A percentile compares a stretch with the other conserved stretches of the same genome.
Evolutionary conservation across 2,113 vertebrate genomes (phyloP).

Genomic region (Bubalus kerabau): DNA sequence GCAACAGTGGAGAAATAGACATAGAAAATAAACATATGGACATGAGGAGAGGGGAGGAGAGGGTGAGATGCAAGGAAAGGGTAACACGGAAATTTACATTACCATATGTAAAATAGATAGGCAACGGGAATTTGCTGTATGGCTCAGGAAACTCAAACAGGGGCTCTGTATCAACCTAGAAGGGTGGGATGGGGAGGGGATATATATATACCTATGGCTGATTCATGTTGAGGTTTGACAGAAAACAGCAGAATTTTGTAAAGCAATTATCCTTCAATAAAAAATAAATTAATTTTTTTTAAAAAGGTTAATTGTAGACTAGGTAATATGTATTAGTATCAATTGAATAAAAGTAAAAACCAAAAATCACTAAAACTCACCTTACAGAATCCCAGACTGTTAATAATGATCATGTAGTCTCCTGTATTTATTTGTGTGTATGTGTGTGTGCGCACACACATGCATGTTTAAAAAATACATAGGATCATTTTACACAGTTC

Average conservation of each 20-base stretch:
- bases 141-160: neutral
- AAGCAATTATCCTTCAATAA: neutral
- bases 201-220: neutral
- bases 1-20: neutral
- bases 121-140: neutral
- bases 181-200: neutral
- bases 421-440: neutral
- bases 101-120: too few relatives aligned
- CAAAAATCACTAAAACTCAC: neutral
- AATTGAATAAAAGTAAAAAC: neutral
- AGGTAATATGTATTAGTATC: neutral
- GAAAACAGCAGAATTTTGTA: neutral
- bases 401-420: neutral
- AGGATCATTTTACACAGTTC: neutral
- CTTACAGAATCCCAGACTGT: neutral
- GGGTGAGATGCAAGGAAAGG: too few relatives aligned
- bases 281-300: neutral
- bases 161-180: neutral
- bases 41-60: neutral
- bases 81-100: too few relatives aligned
- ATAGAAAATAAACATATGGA: neutral
- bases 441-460: fast-evolving
- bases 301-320: neutral
- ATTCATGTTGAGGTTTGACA: neutral
- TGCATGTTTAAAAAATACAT: neutral